Conservation (phyloP, 2,888 invertebrate genomes). For the Eupeodes latifasciatus region DNA sequence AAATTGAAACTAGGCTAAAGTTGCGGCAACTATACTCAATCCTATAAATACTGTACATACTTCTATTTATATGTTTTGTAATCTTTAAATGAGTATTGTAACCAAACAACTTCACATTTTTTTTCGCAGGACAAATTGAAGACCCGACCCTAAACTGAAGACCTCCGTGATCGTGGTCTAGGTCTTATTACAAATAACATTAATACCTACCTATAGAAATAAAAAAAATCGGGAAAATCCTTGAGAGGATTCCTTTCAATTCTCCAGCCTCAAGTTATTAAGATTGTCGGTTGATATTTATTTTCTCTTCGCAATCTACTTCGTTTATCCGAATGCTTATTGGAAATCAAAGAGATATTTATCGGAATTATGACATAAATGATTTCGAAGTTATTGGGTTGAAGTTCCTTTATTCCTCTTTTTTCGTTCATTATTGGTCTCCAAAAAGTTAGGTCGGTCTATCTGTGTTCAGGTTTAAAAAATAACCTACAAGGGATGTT, state of each 20-base stretch:
- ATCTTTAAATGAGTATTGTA: no score
- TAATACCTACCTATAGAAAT: slow-evolving; percentile 3
- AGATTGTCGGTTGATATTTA: slow-evolving; percentile 23
- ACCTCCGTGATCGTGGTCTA: not conserved
- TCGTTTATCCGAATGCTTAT: slow-evolving; percentile 58
- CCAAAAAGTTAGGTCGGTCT: slow-evolving; percentile 39
- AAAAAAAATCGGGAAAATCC: slow-evolving; percentile 6
- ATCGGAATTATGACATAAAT: slow-evolving; percentile 71
- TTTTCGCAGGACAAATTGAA: slow-evolving; percentile 17
- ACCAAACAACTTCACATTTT: slow-evolving; percentile 6
- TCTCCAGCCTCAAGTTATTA: slow-evolving; percentile 10
- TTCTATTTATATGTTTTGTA: no score
- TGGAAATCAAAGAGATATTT: slow-evolving; percentile 58
- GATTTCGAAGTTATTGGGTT: slow-evolving; percentile 61
- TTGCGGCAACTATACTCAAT: not conserved
- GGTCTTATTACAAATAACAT: slow-evolving; percentile 34
- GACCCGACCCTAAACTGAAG: not conserved
- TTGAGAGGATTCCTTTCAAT: slow-evolving; percentile 25
- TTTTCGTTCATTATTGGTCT: slow-evolving; percentile 12
- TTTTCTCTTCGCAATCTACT: slow-evolving; percentile 48
- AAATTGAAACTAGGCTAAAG: slow-evolving; percentile 1
- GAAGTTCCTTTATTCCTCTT: not conserved
- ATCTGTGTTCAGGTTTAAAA: slow-evolving; percentile 40
- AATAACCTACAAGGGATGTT: slow-evolving; percentile 50
- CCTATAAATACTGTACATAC: no score